phyloP scores from a whole-genome alignment of 2,797 vertebrate genomes.

The Clarias fuscus region DNA sequence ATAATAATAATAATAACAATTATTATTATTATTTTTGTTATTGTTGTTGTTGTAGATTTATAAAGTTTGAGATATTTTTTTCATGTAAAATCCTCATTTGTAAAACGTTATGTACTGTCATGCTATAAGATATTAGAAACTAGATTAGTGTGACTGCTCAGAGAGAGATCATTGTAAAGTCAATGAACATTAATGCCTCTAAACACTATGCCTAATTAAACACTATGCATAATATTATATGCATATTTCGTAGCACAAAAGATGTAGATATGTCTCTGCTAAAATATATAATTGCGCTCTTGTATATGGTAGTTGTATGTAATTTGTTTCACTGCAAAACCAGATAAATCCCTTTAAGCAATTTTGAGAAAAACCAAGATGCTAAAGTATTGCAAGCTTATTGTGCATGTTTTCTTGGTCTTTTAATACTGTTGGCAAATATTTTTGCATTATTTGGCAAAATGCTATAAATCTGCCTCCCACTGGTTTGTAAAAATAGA shows the following conservation, averaged over 20 bases:
- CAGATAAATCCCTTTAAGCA: no score
- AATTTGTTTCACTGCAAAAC: no score
- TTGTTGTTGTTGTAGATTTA: no score
- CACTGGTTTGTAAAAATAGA: no score
- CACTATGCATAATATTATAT: background rate
- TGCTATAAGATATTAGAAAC: no score
- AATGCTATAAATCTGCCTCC: no score
- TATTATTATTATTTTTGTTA: background rate
- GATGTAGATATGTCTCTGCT: background rate
- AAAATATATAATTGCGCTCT: background rate
- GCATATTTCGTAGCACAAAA: background rate
- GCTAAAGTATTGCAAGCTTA: no score
- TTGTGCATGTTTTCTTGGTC: no score
- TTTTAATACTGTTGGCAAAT: no score
- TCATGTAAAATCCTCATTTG: background rate
- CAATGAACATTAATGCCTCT: background rate
- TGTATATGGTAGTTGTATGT: no score
- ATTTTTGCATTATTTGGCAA: no score
- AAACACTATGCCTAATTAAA: background rate
- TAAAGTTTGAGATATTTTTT: background rate
- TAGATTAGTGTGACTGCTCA: background rate
- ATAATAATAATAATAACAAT: background rate
- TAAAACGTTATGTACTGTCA: background rate
- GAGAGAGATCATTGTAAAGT: background rate
- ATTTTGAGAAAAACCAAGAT: no score